A percentile compares a stretch with the other conserved stretches of the same genome.
These are phyloP conservation scores for Aphelenchoides bicaudatus DNA, from an alignment of 2,888 invertebrate species.

Conservation along the genomic window DNA sequence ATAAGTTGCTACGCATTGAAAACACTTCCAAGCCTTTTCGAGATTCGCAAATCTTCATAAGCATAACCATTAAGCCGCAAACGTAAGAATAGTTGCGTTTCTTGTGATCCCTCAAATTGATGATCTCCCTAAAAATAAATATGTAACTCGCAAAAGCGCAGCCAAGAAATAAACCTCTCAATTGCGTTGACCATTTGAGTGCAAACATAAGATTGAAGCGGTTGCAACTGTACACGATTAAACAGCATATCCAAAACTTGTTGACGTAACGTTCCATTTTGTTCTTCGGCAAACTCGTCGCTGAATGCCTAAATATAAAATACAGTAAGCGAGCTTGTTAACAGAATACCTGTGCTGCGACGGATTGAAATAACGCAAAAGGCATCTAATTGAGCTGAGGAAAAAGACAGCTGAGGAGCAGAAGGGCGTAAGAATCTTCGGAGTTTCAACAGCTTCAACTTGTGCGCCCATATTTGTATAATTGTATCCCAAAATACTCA, in stretches of 20 bases:
- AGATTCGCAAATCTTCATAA: slow-evolving; percentile 64
- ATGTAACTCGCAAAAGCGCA: neutral
- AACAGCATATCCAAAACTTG: slow-evolving; percentile 58
- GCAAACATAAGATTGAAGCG: slow-evolving; percentile 58
- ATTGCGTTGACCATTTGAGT: slow-evolving; percentile 56
- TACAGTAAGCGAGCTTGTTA: neutral
- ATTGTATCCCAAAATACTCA: slow-evolving; percentile 26
- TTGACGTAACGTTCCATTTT: slow-evolving; percentile 48
- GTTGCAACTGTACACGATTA: slow-evolving; percentile 57
- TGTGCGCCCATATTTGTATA: neutral
- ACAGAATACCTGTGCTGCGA: slow-evolving; percentile 73
- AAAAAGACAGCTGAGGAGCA: slow-evolving; percentile 63
- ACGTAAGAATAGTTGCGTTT: slow-evolving; percentile 59
- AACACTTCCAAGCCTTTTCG: slow-evolving; percentile 71
- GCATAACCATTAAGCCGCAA: slow-evolving; percentile 53
- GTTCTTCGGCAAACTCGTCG: slow-evolving; percentile 52
- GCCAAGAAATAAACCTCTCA: slow-evolving; percentile 35
- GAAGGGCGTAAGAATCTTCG: slow-evolving; percentile 34
- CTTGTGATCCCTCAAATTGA: slow-evolving; percentile 42
- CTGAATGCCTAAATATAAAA: slow-evolving; percentile 44
- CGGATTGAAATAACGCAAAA: slow-evolving; percentile 75
- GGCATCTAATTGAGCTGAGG: slow-evolving; percentile 62
- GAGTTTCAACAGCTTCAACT: neutral
- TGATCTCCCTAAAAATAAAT: slow-evolving; percentile 45
- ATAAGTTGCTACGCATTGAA: slow-evolving; percentile 33